Evolutionary conservation across 2,888 invertebrate genomes (phyloP).

Genomic region (Operophtera brumata): DNA sequence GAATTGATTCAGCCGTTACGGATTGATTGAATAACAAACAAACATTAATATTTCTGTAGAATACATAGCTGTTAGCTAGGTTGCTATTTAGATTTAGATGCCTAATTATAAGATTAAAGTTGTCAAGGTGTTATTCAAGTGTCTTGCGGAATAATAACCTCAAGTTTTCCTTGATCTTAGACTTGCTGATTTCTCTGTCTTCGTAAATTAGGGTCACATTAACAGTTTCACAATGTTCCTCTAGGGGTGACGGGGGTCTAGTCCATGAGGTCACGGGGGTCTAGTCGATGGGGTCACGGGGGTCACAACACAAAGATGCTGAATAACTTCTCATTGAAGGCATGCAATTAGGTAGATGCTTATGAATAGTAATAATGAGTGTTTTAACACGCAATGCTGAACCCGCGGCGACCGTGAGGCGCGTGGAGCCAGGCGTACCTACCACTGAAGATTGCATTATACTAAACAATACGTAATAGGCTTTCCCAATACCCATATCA

Average conservation of each 20-base stretch:
- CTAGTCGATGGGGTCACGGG: conserved; percentile 20
- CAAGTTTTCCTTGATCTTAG: conserved; percentile 23
- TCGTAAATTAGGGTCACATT: conserved; percentile 29
- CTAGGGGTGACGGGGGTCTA: conserved; percentile 11
- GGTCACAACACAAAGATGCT: conserved; percentile 15
- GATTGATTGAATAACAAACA: too few relatives aligned
- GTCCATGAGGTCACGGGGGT: conserved; percentile 19
- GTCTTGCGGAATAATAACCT: conserved; percentile 9
- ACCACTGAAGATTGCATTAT: too few relatives aligned
- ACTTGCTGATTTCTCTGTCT: conserved; percentile 31
- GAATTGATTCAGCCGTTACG: too few relatives aligned
- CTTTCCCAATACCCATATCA: too few relatives aligned
- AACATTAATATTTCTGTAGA: too few relatives aligned
- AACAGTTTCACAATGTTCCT: conserved; percentile 5
- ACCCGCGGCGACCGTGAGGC: too few relatives aligned
- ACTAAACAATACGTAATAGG: too few relatives aligned
- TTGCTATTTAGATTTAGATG: too few relatives aligned
- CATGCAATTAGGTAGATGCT: conserved; percentile 38
- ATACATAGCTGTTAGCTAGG: too few relatives aligned
- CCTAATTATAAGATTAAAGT: background rate
- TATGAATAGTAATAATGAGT: conserved; percentile 43
- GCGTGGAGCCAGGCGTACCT: too few relatives aligned
- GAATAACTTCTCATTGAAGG: conserved; percentile 19
- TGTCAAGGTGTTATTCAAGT: conserved; percentile 1
- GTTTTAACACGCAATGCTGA: conserved; percentile 39